These are phyloP conservation scores for Andrena praecox DNA, from an alignment of 2,888 invertebrate genomes.

Conservation along the genomic window DNA sequence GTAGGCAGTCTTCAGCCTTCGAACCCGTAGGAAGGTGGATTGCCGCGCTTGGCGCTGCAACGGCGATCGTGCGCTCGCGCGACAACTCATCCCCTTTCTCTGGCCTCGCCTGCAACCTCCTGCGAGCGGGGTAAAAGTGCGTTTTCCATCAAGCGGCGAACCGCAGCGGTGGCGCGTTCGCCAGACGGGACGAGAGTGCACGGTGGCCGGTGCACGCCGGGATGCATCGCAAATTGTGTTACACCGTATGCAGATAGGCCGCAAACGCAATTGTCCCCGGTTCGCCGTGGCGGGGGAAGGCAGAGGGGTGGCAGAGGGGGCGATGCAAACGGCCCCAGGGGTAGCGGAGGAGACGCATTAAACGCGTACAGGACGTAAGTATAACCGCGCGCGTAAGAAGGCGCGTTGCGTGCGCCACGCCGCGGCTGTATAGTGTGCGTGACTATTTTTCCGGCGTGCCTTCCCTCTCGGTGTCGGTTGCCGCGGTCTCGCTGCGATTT, in stretches of 20 bases:
- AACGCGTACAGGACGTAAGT: conserved; percentile 44
- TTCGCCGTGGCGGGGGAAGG: neutral
- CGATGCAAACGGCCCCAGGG: conserved; percentile 17
- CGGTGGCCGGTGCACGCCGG: conserved; percentile 28
- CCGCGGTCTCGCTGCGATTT: conserved; percentile 55
- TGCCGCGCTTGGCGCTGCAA: neutral
- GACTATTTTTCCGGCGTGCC: conserved; percentile 62
- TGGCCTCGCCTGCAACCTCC: neutral
- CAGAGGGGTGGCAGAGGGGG: neutral
- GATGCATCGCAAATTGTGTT: conserved; percentile 72
- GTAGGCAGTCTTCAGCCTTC: conserved; percentile 44
- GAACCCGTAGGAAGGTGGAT: conserved; percentile 12
- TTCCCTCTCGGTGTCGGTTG: conserved; percentile 48
- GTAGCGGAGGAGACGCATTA: conserved; percentile 35
- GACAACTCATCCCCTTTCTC: conserved; percentile 11
- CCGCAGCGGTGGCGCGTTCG: conserved; percentile 75
- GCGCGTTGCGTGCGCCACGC: conserved; percentile 62
- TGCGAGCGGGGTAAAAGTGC: conserved; percentile 67
- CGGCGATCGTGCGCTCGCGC: neutral
- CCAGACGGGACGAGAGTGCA: conserved; percentile 45
- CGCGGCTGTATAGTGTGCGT: conserved; percentile 56
- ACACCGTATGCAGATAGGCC: conserved; percentile 72
- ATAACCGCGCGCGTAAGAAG: conserved; percentile 48
- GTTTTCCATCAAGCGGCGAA: conserved; percentile 81
- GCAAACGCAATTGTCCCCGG: conserved; percentile 81